Conservation (phyloP, 2,888 invertebrate species). For the Drosophila lacicola region DNA sequence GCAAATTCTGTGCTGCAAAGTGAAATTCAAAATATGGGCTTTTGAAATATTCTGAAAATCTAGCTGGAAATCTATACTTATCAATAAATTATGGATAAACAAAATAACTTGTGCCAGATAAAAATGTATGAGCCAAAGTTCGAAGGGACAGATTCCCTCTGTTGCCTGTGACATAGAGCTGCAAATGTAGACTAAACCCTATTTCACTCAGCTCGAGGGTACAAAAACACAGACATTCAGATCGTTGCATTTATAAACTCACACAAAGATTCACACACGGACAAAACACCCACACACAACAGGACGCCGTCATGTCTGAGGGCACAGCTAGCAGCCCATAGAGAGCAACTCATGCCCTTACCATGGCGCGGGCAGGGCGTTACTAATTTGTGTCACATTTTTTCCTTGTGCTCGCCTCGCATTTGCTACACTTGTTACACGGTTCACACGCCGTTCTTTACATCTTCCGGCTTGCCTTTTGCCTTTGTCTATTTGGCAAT, state of each 20-base stretch:
- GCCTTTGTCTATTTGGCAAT: slow-evolving; percentile 61
- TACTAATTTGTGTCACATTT: slow-evolving; percentile 82
- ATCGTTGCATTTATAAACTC: background rate
- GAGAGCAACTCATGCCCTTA: slow-evolving; percentile 8
- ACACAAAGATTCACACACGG: slow-evolving; percentile 25
- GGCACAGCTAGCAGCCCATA: slow-evolving; percentile 27
- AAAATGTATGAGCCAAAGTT: too few relatives aligned
- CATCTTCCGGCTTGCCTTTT: slow-evolving; percentile 63
- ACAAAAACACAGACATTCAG: slow-evolving; percentile 4
- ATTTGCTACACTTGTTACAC: slow-evolving; percentile 79
- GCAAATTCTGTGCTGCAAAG: too few relatives aligned
- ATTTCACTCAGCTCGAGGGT: background rate
- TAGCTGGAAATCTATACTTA: too few relatives aligned
- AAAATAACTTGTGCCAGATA: too few relatives aligned
- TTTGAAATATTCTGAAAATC: too few relatives aligned
- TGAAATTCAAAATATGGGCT: too few relatives aligned
- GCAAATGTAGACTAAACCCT: background rate
- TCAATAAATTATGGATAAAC: too few relatives aligned
- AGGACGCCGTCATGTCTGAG: slow-evolving; percentile 63
- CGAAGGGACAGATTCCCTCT: too few relatives aligned
- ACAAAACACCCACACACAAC: slow-evolving; percentile 51
- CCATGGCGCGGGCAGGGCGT: slow-evolving; percentile 61
- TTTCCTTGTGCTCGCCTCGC: slow-evolving; percentile 30
- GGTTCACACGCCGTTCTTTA: slow-evolving; percentile 69
- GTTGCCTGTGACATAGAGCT: too few relatives aligned